Base-by-base conservation (phyloP, 2,888 invertebrate species). In the Lysandra coridon region DNA sequence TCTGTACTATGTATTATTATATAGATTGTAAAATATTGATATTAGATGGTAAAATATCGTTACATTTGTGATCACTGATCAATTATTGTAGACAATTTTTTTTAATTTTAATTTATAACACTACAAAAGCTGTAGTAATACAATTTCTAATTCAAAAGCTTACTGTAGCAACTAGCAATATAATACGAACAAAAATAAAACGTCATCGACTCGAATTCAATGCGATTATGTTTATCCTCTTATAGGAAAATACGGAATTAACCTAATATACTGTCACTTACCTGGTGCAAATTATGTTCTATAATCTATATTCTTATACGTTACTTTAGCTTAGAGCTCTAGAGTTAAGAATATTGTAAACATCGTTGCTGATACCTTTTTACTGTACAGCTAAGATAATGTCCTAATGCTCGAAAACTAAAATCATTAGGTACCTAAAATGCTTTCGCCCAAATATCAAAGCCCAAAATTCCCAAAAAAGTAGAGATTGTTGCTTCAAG, bases 211-310 rank as follows among this genome's bases (percentile, higher is more conserved):
- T 74, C 37, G 44, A 44, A 74, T 44, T 44, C 44, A 74, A 74
- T 74, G 74, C 74, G 74, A 74, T 74, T 74, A 74, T 44, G 74
- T 74, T 74, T 74, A 44, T 40, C 40, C 40, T 44, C 74, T 14
- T 73, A 73, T 7, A 23, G 23, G 40, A 74, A 69, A 69, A 74
- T 74, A 23, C 40, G 74, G 74, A 44, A 74, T 74, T 74, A 74
- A 74, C 74, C 44, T 44, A 74, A 44, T 44, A 23, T 7, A 44
- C 10, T n/a, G 74, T 23, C n/a, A 44, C 44, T 44, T 44, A 2
- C 44, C 10, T 44, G 30, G 10, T 1, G 14, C 33, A 37, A 69
- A 69, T 33, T 33, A 69, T 33, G 17, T 69, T 69, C 17, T 37
- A 23, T 23, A 23, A 23, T 23, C 23, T 23, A 33, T 64, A 10